Percentiles rank a stretch among this genome's conserved stretches.
Conservation (phyloP, 2,113 vertebrate species). For the Dasyornis broadbenti region DNA sequence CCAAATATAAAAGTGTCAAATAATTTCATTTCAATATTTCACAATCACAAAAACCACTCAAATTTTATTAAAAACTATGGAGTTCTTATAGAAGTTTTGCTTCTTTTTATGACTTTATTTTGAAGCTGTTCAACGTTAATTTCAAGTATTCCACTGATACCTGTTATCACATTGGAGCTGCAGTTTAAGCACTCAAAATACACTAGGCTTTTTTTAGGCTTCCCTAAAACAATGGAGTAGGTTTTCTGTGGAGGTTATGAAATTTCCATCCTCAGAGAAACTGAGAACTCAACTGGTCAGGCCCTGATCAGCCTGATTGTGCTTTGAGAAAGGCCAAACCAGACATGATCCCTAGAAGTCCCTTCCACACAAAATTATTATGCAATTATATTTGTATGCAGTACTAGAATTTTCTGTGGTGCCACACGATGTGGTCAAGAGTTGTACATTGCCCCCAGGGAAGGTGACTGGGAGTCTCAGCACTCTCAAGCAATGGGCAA, state of each 20-base stretch:
- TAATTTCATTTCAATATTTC: not conserved
- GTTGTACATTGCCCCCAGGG: not conserved
- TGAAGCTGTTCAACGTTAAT: not conserved
- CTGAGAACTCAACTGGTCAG: not conserved
- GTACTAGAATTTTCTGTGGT: not conserved
- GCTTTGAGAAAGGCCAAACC: not conserved
- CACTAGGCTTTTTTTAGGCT: not conserved
- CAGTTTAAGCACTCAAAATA: not conserved
- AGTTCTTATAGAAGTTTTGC: not conserved
- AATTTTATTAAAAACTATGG: not conserved
- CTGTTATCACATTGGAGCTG: not conserved
- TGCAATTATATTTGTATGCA: not conserved
- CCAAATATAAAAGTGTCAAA: not conserved
- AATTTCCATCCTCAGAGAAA: not conserved
- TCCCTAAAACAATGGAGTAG: not conserved
- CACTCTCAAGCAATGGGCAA: not conserved
- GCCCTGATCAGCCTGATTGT: not conserved
- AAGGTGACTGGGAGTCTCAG: not conserved
- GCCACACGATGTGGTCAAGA: not conserved
- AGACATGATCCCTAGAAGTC: not conserved
- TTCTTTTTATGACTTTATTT: not conserved
- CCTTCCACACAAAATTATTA: not conserved
- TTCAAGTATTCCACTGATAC: not conserved
- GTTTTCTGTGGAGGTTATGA: not conserved
- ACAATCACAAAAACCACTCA: not conserved